Evolutionary conservation across 2,113 vertebrate genomes (phyloP).

Genomic region (Hydrolagus affinis): DNA sequence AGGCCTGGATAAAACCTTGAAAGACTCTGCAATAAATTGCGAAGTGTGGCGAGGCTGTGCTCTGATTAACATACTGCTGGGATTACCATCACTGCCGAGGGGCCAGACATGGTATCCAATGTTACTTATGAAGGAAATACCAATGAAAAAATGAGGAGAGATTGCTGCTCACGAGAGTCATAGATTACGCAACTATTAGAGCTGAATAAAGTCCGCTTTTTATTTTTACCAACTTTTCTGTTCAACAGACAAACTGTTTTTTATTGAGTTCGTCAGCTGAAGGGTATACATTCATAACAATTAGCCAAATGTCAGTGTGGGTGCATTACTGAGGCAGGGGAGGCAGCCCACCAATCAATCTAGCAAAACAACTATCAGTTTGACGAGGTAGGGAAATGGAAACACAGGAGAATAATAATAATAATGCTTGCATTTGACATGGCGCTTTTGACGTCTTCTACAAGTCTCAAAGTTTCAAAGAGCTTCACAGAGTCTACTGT

Average conservation of each 20-base stretch:
- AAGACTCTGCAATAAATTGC: conserved; percentile 46
- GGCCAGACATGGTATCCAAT: neutral
- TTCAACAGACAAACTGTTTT: neutral
- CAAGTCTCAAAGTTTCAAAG: too few relatives aligned
- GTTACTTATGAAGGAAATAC: neutral
- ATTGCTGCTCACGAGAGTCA: too few relatives aligned
- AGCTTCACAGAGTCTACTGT: too few relatives aligned
- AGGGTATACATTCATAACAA: neutral
- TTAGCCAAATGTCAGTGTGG: neutral
- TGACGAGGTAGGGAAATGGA: too few relatives aligned
- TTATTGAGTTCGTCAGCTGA: neutral
- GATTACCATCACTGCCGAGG: conserved; percentile 9
- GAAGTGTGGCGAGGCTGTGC: conserved; percentile 42
- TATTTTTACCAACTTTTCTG: neutral
- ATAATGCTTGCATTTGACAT: too few relatives aligned
- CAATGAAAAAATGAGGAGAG: neutral
- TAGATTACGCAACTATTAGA: neutral
- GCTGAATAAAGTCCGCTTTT: neutral
- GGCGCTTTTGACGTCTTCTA: too few relatives aligned
- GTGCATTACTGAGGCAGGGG: neutral
- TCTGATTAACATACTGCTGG: conserved; percentile 34
- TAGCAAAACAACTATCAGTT: too few relatives aligned
- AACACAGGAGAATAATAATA: too few relatives aligned
- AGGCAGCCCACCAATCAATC: neutral
- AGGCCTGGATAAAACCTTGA: conserved; percentile 46